A percentile compares a stretch with the other conserved stretches of the same genome.
phyloP scores from a whole-genome alignment of 2,888 invertebrate species.

The Bombyx huttoni region DNA sequence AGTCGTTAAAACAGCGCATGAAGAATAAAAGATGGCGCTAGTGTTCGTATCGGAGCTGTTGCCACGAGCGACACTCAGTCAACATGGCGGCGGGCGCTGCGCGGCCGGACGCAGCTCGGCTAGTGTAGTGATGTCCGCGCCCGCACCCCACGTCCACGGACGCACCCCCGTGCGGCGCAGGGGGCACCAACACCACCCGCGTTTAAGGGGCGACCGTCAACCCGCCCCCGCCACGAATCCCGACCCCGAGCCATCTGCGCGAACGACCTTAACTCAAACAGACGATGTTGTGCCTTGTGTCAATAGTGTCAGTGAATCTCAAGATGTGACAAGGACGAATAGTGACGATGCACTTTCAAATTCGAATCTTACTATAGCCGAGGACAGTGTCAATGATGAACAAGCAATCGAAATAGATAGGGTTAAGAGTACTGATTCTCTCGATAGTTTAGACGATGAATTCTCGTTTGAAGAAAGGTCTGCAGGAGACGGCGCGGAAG shows the following conservation, averaged over 20 bases:
- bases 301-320: conserved; percentile 72
- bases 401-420: conserved; percentile 52
- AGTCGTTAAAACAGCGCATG: conserved; percentile 53
- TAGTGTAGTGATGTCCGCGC: conserved; percentile 70
- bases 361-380: conserved; percentile 57
- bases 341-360: conserved; percentile 72
- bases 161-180: conserved; percentile 76
- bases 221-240: conserved; percentile 56
- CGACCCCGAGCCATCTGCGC: conserved; percentile 54
- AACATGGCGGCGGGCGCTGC: conserved; percentile 76
- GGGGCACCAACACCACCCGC: conserved; percentile 84
- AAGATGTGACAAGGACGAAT: conserved; percentile 68
- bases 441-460: conserved; percentile 56
- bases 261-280: conserved; percentile 61
- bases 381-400: conserved; percentile 47
- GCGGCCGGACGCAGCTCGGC: conserved; percentile 52
- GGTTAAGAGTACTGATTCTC: conserved; percentile 38
- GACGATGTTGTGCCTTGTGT: conserved; percentile 69
- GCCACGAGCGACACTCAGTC: conserved; percentile 42
- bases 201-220: conserved; percentile 73
- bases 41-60: conserved; percentile 37
- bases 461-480: conserved; percentile 58
- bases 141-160: conserved; percentile 71
- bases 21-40: conserved; percentile 47
- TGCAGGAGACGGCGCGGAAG: conserved; percentile 60